Evolutionary conservation across 2,797 vertebrate genomes (phyloP).

Genomic region (Pempheris klunzingeri): DNA sequence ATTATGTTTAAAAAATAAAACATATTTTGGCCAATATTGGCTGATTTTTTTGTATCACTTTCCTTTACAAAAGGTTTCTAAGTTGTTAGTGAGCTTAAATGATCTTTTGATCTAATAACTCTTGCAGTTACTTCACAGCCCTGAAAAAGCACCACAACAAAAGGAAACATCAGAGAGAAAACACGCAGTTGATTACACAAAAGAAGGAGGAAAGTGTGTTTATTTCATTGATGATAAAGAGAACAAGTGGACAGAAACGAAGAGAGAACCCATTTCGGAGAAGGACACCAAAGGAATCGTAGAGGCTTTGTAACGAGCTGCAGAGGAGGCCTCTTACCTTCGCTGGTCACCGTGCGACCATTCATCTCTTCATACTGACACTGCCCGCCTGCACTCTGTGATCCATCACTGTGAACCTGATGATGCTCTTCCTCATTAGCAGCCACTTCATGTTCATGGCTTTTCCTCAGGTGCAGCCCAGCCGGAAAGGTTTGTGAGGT

Average conservation of each 20-base stretch:
- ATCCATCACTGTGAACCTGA: slow-evolving; percentile 9
- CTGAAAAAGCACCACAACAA: slow-evolving; percentile 15
- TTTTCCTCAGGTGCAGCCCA: slow-evolving; percentile 23
- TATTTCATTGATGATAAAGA: slow-evolving; percentile 55
- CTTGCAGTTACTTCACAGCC: not conserved
- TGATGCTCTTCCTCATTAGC: slow-evolving; percentile 32
- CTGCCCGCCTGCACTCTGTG: slow-evolving; percentile 8
- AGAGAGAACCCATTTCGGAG: slow-evolving; percentile 35
- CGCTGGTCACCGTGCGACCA: slow-evolving; percentile 34
- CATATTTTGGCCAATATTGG: not conserved
- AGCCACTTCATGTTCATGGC: slow-evolving; percentile 28
- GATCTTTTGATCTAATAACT: not conserved
- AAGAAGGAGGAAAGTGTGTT: slow-evolving; percentile 30
- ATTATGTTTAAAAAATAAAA: not conserved
- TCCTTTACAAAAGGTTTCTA: not conserved
- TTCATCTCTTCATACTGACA: slow-evolving; percentile 50
- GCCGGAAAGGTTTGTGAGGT: slow-evolving; percentile 9
- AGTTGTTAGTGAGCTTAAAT: too few species aligned
- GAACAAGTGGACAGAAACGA: slow-evolving; percentile 20
- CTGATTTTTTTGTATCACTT: not conserved
- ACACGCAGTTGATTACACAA: slow-evolving; percentile 49
- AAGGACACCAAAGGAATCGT: slow-evolving; percentile 9
- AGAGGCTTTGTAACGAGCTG: slow-evolving; percentile 28
- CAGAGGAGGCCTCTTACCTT: slow-evolving; percentile 72
- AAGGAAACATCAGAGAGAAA: slow-evolving; percentile 8